Base-by-base conservation (phyloP, 2,797 vertebrate species). In the Phaenicophaeus curvirostris region DNA sequence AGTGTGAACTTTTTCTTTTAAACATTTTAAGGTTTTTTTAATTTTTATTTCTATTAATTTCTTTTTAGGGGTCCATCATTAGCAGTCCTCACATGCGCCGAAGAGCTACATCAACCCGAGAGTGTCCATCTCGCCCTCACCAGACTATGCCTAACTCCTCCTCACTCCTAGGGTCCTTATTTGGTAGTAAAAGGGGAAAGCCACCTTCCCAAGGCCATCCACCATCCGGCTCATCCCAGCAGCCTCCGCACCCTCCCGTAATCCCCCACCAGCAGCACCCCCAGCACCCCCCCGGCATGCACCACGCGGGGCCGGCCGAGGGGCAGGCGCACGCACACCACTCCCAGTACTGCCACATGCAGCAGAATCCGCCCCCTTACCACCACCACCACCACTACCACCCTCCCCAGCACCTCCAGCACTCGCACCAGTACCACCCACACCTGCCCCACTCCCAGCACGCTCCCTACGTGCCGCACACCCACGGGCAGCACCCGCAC, bases 11-110 rank as follows among this genome's bases (percentile, higher is more conserved):
- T 95, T 93, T 94, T 90, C 94, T 95, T 96, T 93, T 55, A 72
- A 93, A 87, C 96, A 95, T 96, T 97, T 94, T 77, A 81, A 97
- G 96, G 44, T 95, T 96, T 97, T 93, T 98, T 97, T 98, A 98
- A 98, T 98, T 97, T 97, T 97, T 73, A 93, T 97, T 97, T 98
- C 97, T 98, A 97, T 98, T 97, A 98, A 98, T 98, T 98, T 96
- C 96, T 98, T 98, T 98, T 96, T 98, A 99, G 99, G 99, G 99
- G 90, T 99, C 99, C 98, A 99, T 99, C 99, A 99, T 99, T 99
- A 99, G 98, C 99, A 99, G 99, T 91, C 99, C 99, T 96, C 99
- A 99, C 98, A 98, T 98, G 97, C 98, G 98, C 97, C 98, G 98
- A 94, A 98, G 99, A 98, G 96, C 98, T 95, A 98, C 98, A 86